Conservation (phyloP, 2,888 invertebrate species). For the Siphonodentalium dalli region DNA sequence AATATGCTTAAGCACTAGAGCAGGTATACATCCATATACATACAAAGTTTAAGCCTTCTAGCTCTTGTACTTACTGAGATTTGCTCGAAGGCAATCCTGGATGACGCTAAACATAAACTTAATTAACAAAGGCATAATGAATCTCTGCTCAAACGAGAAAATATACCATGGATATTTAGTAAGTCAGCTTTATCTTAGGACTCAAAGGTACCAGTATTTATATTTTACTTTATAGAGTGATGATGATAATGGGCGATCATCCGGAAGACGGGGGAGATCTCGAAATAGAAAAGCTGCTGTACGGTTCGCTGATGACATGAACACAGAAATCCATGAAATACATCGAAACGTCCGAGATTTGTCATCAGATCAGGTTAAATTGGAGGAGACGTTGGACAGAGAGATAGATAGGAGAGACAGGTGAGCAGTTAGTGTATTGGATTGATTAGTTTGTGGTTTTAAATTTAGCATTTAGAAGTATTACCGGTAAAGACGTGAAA, state of each 20-base stretch:
- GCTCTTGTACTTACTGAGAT: too few species aligned
- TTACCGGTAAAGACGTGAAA: too few species aligned
- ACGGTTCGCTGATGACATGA: conserved; percentile 58
- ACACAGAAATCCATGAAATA: conserved; percentile 48
- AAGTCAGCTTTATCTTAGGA: not conserved
- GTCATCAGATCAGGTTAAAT: conserved; percentile 53
- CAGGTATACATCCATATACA: too few species aligned
- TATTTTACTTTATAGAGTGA: conserved; percentile 40
- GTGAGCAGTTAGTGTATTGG: conserved; percentile 26
- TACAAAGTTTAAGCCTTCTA: too few species aligned
- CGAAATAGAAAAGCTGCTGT: conserved; percentile 44
- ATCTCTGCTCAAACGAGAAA: not conserved
- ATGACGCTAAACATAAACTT: too few species aligned
- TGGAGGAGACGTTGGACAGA: conserved; percentile 51
- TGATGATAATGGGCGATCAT: conserved; percentile 42
- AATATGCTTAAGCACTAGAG: too few species aligned
- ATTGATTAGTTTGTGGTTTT: too few species aligned
- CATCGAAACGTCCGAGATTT: conserved; percentile 59
- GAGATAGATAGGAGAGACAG: conserved; percentile 54
- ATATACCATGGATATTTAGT: not conserved
- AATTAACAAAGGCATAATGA: not conserved
- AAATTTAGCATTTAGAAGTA: too few species aligned
- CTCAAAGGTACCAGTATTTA: not conserved
- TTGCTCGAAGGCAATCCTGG: too few species aligned
- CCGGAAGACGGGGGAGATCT: conserved; percentile 31